A percentile compares a stretch with the other conserved stretches of the same genome.
Conservation (phyloP, 2,113 vertebrate genomes). For the Alouatta palliata region DNA sequence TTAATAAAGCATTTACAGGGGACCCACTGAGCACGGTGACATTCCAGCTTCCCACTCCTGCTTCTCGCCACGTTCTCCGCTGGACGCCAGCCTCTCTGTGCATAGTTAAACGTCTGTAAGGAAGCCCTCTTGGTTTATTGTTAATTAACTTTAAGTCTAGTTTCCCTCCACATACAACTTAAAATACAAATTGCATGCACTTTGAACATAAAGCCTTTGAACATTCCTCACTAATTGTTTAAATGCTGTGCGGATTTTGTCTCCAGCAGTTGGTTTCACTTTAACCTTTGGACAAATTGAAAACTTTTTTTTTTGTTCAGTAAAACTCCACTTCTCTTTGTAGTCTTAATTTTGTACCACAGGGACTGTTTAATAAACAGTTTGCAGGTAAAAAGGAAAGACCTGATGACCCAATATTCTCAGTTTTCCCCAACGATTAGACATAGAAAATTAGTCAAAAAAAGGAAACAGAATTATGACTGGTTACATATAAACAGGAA, state of each 20-base stretch:
- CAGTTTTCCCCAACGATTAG: conserved; percentile 69
- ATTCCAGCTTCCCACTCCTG: background rate
- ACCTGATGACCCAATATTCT: conserved; percentile 70
- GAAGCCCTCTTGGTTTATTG: conserved; percentile 70
- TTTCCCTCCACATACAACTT: conserved; percentile 67
- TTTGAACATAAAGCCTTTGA: conserved; percentile 77
- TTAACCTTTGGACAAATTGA: conserved; percentile 78
- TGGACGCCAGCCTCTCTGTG: conserved; percentile 56
- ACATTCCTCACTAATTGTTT: conserved; percentile 74
- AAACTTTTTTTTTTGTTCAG: conserved; percentile 49
- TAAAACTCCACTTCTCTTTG: conserved; percentile 73
- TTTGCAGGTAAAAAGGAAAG: conserved; percentile 73
- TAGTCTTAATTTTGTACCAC: conserved; percentile 71
- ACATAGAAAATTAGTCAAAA: conserved; percentile 65
- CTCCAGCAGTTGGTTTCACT: conserved; percentile 73
- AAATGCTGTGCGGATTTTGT: conserved; percentile 76
- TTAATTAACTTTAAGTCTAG: conserved; percentile 75
- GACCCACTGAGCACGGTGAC: conserved; percentile 61
- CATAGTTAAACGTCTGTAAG: conserved; percentile 56
- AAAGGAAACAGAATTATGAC: conserved; percentile 56
- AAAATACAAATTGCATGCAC: conserved; percentile 73
- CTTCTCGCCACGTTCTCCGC: conserved; percentile 33
- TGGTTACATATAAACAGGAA: conserved; percentile 63
- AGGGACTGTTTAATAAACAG: conserved; percentile 68
- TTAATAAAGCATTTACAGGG: conserved; percentile 74